Conservation (phyloP, 2,888 invertebrate species). For the Lycaena phlaeas region DNA sequence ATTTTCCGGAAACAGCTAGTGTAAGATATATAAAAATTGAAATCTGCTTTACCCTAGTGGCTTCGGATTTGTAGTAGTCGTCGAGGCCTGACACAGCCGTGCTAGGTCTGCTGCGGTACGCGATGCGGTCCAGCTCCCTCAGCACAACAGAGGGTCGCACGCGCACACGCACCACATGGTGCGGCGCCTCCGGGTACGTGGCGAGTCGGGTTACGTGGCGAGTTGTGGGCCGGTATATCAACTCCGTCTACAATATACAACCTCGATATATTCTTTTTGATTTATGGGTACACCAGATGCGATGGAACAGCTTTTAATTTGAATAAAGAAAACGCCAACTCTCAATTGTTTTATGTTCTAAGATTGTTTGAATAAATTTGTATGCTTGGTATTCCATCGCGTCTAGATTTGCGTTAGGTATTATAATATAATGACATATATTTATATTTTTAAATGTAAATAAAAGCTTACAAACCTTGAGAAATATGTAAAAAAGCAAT, state of each 20-base stretch:
- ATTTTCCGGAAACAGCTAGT: too few relatives aligned
- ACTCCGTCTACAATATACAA: slow-evolving; percentile 48
- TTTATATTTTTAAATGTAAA: too few relatives aligned
- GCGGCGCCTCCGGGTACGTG: slow-evolving; percentile 72
- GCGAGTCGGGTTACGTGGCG: slow-evolving; percentile 73
- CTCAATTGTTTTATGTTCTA: too few relatives aligned
- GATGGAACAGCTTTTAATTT: background rate
- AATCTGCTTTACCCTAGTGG: slow-evolving; percentile 74
- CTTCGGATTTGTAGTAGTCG: slow-evolving; percentile 84
- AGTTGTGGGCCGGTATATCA: slow-evolving; percentile 60
- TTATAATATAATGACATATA: too few relatives aligned
- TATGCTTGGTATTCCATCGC: background rate
- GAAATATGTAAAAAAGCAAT: too few relatives aligned
- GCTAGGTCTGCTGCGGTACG: slow-evolving; percentile 75
- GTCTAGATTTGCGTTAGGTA: too few relatives aligned
- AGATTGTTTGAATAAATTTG: too few relatives aligned
- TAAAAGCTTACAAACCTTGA: too few relatives aligned
- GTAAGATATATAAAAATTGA: background rate
- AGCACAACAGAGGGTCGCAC: slow-evolving; percentile 78
- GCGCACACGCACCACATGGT: slow-evolving; percentile 70
- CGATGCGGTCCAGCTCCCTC: slow-evolving; percentile 79
- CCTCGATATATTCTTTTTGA: background rate
- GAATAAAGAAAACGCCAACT: too few relatives aligned
- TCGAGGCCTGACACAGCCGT: slow-evolving; percentile 78
- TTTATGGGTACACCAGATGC: background rate